Evolutionary conservation across 2,113 vertebrate species (phyloP).

Genomic region (Paracanthobrama guichenoti): DNA sequence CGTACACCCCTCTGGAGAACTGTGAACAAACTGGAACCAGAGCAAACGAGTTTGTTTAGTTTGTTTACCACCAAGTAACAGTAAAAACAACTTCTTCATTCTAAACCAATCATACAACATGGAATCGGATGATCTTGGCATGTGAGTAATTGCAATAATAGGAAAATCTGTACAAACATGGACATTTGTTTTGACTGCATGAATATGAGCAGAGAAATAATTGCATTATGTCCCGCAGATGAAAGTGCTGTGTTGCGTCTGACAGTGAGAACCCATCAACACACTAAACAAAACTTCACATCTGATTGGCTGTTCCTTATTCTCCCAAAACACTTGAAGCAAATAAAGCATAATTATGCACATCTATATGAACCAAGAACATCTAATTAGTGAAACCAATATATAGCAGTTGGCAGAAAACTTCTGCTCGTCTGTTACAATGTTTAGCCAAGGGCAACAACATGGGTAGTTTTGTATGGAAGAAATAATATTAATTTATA

Average conservation of each 20-base stretch:
- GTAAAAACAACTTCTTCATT: not conserved
- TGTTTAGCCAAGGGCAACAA: conserved; percentile 13
- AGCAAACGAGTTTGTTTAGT: conserved; percentile 28
- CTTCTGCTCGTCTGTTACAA: not conserved
- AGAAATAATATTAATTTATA: not conserved
- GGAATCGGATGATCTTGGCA: not conserved
- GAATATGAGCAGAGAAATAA: conserved; percentile 49
- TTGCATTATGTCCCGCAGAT: conserved; percentile 57
- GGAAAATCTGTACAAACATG: conserved; percentile 45
- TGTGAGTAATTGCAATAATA: conserved; percentile 25
- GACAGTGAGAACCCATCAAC: conserved; percentile 56
- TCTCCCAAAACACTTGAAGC: conserved; percentile 64
- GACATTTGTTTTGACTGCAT: conserved; percentile 50
- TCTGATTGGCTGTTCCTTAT: conserved; percentile 66
- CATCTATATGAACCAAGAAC: conserved; percentile 34
- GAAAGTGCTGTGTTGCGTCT: conserved; percentile 50
- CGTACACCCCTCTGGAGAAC: conserved; percentile 98
- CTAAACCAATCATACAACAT: not conserved
- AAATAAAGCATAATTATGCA: conserved; percentile 49
- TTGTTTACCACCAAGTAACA: not conserved
- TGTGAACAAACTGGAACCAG: conserved; percentile 93
- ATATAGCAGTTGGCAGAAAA: conserved; percentile 27
- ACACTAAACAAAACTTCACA: conserved; percentile 55
- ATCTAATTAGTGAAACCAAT: conserved; percentile 23
- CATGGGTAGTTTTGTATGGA: not conserved